Base-by-base conservation (phyloP, 2,888 invertebrate species). In the Amblyteles armatorius region DNA sequence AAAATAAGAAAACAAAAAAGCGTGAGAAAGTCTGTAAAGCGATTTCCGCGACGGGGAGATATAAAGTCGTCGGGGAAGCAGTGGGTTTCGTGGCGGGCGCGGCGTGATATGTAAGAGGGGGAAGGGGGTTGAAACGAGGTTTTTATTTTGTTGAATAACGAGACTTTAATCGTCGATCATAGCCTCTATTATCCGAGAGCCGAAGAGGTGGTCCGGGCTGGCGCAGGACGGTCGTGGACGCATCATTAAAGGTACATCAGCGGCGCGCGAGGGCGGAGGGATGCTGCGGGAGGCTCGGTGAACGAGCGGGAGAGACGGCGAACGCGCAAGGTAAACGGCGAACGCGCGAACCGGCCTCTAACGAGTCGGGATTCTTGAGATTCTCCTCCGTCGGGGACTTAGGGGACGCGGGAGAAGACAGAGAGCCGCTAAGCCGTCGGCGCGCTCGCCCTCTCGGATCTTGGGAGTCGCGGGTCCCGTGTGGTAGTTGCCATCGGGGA, bases 331-430 rank as follows among this genome's bases (percentile, higher is more conserved):
- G 48, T 29, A 26, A 57, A 60, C 36, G 55, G 48, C 44, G 40
- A 44, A 73, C 36, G 55, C 60, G 63, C 80, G 72, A 83, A 83
- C 79, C 72, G 87, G 85, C 88, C 88, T 63, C 63, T 90, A 90
- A 91, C 90, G 90, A 91, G 90, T 88, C 86, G 83, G 88, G 89
- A 91, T 91, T 91, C 90, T 86, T 88, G 77, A 87, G 89, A 91
- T 90, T 89, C 90, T 63, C 88, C 87, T 72, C 65, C 79, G 76
- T 72, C 65, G 79, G 44, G 13, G 44, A 78, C 72, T 78, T 57
- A 44, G 60, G 60, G 50, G 63, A 22, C 52, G n/a, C 84, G 16
- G 71, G 76, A 50, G 72, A 76, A 78, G 68, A 77, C 40, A 79
- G 73, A 72, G 82, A 65, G 73, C 48, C 57, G 19, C 48, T 60